Conservation (phyloP, 2,113 vertebrate species). For the Sitta europaea region DNA sequence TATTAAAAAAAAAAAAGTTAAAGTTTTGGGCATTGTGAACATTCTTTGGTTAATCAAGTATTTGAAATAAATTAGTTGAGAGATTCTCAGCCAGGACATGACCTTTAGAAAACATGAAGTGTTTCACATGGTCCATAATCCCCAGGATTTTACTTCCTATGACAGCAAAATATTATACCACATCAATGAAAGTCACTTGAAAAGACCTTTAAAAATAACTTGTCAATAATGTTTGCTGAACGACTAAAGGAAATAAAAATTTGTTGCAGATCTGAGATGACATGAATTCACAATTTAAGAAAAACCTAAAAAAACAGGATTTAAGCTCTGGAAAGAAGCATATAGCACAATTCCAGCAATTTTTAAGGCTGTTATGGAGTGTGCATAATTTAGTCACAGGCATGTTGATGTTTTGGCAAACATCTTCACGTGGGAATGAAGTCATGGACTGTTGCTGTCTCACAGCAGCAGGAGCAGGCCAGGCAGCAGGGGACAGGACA, state of each 20-base stretch:
- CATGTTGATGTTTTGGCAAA: neutral
- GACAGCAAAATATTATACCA: neutral
- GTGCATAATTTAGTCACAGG: neutral
- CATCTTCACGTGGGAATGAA: neutral
- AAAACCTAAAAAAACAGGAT: neutral
- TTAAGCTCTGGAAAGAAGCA: neutral
- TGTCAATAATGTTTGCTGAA: neutral
- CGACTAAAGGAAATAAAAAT: neutral
- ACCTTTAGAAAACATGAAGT: neutral
- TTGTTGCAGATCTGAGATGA: neutral
- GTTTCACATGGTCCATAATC: neutral
- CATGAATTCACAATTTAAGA: neutral
- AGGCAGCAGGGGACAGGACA: neutral
- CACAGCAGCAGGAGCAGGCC: neutral
- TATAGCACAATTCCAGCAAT: neutral
- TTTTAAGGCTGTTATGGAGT: neutral
- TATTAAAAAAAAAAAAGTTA: neutral
- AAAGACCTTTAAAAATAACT: neutral
- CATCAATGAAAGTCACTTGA: neutral
- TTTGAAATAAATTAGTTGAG: neutral
- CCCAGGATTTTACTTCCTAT: neutral
- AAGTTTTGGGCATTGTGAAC: neutral
- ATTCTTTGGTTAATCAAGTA: neutral
- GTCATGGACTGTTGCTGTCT: neutral
- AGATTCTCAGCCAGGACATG: neutral